Conservation (phyloP, 2,113 vertebrate genomes). For the Tichodroma muraria region DNA sequence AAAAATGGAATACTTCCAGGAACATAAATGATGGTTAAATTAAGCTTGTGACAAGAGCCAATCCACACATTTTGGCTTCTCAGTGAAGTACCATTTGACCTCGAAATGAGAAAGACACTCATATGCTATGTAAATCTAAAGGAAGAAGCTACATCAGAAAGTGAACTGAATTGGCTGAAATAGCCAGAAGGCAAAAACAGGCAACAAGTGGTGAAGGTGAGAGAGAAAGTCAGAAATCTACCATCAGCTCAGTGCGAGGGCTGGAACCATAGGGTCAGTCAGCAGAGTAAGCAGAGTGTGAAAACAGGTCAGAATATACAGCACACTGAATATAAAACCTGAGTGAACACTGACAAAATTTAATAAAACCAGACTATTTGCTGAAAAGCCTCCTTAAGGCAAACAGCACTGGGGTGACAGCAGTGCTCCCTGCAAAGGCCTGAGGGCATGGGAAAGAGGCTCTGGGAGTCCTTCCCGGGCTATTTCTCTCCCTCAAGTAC, state of each 20-base stretch:
- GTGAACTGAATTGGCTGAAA: neutral
- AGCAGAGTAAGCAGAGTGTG: neutral
- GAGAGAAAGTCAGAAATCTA: neutral
- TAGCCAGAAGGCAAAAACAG: neutral
- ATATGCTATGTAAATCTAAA: neutral
- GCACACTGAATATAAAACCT: neutral
- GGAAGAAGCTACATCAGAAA: neutral
- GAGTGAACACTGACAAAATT: neutral
- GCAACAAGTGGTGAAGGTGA: neutral
- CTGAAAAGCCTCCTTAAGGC: neutral
- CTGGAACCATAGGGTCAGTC: neutral
- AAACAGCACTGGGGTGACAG: neutral
- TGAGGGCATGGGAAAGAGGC: neutral
- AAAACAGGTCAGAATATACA: neutral
- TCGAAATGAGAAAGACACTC: neutral
- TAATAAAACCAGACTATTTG: neutral
- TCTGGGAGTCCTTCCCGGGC: neutral
- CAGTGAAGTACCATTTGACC: neutral
- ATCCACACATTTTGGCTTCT: neutral
- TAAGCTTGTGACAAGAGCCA: neutral
- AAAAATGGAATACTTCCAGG: neutral
- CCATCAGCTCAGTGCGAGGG: neutral
- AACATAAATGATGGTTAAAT: neutral
- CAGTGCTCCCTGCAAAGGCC: neutral
- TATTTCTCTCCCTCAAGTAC: neutral